Base-by-base conservation (phyloP, 2,888 invertebrate genomes). In the Hedychridium roseum region DNA sequence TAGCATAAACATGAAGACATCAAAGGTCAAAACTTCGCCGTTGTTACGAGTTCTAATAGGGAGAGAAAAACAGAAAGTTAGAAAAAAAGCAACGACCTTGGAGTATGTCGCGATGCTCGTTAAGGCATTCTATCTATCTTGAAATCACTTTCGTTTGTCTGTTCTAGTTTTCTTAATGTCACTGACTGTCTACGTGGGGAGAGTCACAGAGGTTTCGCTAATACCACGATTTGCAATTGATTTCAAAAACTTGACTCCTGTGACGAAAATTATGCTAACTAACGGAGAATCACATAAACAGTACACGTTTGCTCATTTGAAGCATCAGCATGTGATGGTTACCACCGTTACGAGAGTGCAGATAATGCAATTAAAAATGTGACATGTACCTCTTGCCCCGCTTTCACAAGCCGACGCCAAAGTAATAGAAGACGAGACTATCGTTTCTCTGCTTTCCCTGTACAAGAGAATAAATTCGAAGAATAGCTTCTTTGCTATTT, bases 131-230 rank as follows among this genome's bases (percentile, higher is more conserved):
- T 39, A 42, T 49, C 21, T 30, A 11, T 27, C 31, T 45, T 44
- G 44, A 26, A 11, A 50, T 58, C 50, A 61, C 66, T 68, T 68
- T 69, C 64, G 46, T 61, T 60, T 26, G 17, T 48, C 38, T 45
- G 58, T 36, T 57, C 64, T 36, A 61, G 50, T 63, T 70, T 56
- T 54, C 39, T 34, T 18, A 34, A 46, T 42, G 42, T 58, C 57
- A 43, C 26, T n/a, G 52, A 57, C 17, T 32, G 41, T 43, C 31
- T 34, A 17, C 40, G 34, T 18, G 40, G 66, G 41, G 67, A 70
- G 70, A 70, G 69, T 62, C 43, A 27, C 17, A 38, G 45, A 52
- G 55, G 65, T 70, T 69, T 70, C 70, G 60, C 68, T 50, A 38
- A 41, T n/a, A n/a, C 52, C 43, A 36, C 11, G 23, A 36, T 20